These are phyloP conservation scores for Chiroxiphia lanceolata DNA, from an alignment of 2,797 vertebrate species.

Conservation along the genomic window DNA sequence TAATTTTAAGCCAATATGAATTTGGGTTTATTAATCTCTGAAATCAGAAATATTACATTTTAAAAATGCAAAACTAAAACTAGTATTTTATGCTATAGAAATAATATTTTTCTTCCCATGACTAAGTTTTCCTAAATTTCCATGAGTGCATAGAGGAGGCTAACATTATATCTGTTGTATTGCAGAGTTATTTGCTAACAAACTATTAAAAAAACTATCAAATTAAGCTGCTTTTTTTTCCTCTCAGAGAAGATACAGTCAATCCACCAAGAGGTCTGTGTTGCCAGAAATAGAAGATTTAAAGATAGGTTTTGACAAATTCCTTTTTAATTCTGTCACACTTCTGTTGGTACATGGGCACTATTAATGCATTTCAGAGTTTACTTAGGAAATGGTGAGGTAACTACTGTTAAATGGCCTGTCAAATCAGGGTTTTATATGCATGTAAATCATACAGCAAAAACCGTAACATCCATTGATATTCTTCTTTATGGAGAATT, in stretches of 20 bases:
- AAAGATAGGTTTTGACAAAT: not conserved
- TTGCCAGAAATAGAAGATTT: not conserved
- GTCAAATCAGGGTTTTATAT: not conserved
- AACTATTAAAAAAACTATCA: not conserved
- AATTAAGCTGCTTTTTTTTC: not conserved
- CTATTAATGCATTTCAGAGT: not conserved
- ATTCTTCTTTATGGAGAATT: not conserved
- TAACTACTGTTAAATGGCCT: not conserved
- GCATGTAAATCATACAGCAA: not conserved
- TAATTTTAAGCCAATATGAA: not conserved
- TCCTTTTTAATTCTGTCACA: not conserved
- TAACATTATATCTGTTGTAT: not conserved
- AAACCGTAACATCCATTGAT: not conserved
- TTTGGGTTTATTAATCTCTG: not conserved
- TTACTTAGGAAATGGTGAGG: not conserved
- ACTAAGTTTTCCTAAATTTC: not conserved
- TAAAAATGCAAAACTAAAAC: not conserved
- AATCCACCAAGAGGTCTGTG: not conserved
- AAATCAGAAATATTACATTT: not conserved
- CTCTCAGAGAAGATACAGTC: not conserved
- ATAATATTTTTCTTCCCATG: not conserved
- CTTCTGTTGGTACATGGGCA: not conserved
- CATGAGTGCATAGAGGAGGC: not conserved
- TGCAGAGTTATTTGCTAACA: not conserved
- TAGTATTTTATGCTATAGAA: not conserved